A percentile compares a stretch with the other conserved stretches of the same genome.
Evolutionary conservation across 2,797 vertebrate genomes (phyloP).

Genomic region (Enteromius anoplus): DNA sequence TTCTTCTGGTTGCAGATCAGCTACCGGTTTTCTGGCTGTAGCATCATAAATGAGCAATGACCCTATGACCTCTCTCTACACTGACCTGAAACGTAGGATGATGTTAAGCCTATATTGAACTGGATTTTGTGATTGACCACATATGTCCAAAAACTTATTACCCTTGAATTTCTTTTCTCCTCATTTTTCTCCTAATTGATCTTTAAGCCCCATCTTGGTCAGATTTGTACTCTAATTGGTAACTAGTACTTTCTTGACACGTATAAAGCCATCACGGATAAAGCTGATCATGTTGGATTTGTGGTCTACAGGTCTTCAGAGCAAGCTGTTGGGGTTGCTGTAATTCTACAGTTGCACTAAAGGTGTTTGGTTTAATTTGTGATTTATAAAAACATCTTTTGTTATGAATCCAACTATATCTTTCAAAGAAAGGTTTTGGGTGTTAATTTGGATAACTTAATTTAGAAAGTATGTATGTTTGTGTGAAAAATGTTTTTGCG

Average conservation of each 20-base stretch:
- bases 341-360: slow-evolving; percentile 64
- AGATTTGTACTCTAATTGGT: neutral
- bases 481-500: slow-evolving; percentile 12
- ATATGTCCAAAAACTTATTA: neutral
- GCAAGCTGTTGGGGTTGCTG: slow-evolving; percentile 66
- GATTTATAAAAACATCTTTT: neutral
- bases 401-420: neutral
- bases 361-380: slow-evolving; percentile 39
- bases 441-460: neutral
- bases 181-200: neutral
- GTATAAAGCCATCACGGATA: neutral
- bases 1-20: slow-evolving; percentile 66
- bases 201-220: neutral
- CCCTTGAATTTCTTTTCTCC: neutral
- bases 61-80: neutral
- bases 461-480: slow-evolving; percentile 19
- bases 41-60: slow-evolving; percentile 64
- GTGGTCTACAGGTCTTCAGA: slow-evolving; percentile 44
- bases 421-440: slow-evolving; percentile 30
- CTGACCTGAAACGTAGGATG: slow-evolving; percentile 1
- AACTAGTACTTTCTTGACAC: neutral
- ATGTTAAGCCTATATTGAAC: neutral
- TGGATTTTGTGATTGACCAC: neutral
- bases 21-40: slow-evolving; percentile 75
- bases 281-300: slow-evolving; percentile 6